Evolutionary conservation across 2,888 invertebrate genomes (phyloP).

Genomic region (Oligia latruncula): DNA sequence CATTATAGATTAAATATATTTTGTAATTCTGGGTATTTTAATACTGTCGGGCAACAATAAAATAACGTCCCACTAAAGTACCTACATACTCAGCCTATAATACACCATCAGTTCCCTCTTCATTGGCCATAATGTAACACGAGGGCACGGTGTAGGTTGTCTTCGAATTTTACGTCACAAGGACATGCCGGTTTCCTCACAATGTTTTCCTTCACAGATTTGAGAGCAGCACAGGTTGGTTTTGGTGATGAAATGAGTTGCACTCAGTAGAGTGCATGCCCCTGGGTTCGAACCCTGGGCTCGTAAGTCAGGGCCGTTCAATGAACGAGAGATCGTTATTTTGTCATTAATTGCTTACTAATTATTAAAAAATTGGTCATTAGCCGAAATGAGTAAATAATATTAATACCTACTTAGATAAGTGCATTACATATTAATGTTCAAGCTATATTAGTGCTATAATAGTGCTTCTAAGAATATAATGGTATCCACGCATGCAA

Average conservation of each 20-base stretch:
- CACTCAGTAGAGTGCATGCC: neutral
- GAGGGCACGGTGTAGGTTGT: neutral
- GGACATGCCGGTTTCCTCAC: neutral
- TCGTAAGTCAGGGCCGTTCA: neutral
- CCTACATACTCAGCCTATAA: neutral
- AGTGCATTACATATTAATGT: neutral
- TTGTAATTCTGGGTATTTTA: neutral
- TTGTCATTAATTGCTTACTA: neutral
- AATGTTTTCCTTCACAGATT: neutral
- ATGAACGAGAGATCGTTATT: neutral
- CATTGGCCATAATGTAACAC: neutral
- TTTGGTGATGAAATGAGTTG: neutral
- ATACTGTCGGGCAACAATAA: neutral
- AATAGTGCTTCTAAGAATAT: neutral
- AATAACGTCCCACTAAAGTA: neutral
- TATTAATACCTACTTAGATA: neutral
- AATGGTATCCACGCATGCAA: neutral
- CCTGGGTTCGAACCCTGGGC: neutral
- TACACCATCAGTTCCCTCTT: neutral
- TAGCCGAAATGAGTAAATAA: neutral
- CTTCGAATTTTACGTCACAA: neutral
- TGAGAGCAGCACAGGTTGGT: neutral
- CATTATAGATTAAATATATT: neutral
- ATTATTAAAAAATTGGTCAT: neutral
- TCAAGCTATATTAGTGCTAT: neutral